A percentile compares a stretch with the other conserved stretches of the same genome.
Conservation (phyloP, 2,797 vertebrate genomes). For the Remorina albescens region DNA sequence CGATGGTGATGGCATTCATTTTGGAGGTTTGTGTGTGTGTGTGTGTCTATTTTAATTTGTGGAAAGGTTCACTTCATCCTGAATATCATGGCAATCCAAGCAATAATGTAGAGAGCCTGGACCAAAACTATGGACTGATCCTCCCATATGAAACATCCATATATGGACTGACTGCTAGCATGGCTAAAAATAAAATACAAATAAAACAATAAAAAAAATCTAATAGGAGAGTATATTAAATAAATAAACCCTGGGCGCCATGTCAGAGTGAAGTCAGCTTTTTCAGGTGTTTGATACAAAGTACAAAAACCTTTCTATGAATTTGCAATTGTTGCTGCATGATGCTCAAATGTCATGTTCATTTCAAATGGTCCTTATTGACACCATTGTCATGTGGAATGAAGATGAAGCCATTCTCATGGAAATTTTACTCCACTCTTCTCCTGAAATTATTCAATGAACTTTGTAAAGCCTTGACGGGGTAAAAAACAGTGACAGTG, state of each 20-base stretch:
- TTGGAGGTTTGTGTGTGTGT: not conserved
- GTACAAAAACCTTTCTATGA: constrained; percentile 20
- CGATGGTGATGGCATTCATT: not conserved
- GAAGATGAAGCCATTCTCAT: constrained; percentile 54
- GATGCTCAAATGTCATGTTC: constrained; percentile 43
- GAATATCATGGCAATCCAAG: not conserved
- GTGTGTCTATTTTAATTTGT: no score
- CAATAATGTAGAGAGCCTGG: not conserved
- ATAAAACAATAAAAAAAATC: not conserved
- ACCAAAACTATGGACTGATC: not conserved
- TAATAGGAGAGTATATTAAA: no score
- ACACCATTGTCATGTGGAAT: constrained; percentile 59
- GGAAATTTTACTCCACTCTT: constrained; percentile 48
- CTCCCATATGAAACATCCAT: not conserved
- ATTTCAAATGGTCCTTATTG: constrained; percentile 53
- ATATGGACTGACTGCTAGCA: not conserved
- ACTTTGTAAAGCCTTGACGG: constrained; percentile 7
- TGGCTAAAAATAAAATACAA: not conserved
- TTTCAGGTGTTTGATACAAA: constrained; percentile 3
- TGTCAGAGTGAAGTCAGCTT: not conserved
- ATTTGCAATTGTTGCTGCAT: constrained; percentile 52
- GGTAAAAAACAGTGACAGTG: constrained; percentile 1
- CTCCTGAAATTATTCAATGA: constrained; percentile 43
- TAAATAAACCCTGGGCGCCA: not conserved
- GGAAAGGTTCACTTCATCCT: no score